phyloP scores from a whole-genome alignment of 2,797 vertebrate genomes.

The Acrossocheilus wenchowensis region DNA sequence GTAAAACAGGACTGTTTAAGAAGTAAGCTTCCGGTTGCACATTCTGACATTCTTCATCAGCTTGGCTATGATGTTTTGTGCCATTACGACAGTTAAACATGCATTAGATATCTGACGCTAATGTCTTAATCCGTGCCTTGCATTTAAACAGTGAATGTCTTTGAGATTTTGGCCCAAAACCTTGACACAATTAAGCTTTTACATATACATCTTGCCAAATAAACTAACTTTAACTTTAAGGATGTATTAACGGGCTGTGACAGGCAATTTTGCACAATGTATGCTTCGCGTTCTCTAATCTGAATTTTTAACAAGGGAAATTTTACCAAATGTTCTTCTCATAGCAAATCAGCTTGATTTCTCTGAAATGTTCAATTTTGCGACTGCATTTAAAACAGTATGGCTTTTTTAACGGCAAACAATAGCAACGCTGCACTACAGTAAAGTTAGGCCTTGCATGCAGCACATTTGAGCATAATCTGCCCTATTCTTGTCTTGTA shows the following conservation, averaged over 20 bases:
- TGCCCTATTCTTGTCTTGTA: not conserved
- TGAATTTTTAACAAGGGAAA: constrained; percentile 29
- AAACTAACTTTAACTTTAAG: not conserved
- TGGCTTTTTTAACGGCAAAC: not conserved
- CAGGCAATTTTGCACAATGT: constrained; percentile 13
- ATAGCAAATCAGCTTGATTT: constrained; percentile 1
- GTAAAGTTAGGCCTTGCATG: constrained; percentile 1
- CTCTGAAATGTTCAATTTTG: not conserved
- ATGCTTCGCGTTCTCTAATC: constrained; percentile 4
- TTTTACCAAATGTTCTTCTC: constrained; percentile 4
- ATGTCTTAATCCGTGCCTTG: constrained; percentile 53
- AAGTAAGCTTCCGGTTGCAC: not conserved
- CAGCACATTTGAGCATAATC: not conserved
- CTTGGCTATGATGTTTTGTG: not conserved
- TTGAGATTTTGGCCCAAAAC: not conserved
- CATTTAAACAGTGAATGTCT: constrained; percentile 39
- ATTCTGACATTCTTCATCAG: constrained; percentile 5
- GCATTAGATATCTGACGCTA: constrained; percentile 3
- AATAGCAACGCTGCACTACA: not conserved
- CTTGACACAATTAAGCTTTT: not conserved
- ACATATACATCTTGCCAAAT: not conserved
- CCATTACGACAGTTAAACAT: constrained; percentile 24
- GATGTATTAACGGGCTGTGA: not conserved
- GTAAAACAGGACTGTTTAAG: constrained; percentile 14
- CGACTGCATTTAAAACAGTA: not conserved